These are phyloP conservation scores for Baryphthengus martii DNA, from an alignment of 2,113 vertebrate genomes.

Conservation along the genomic window DNA sequence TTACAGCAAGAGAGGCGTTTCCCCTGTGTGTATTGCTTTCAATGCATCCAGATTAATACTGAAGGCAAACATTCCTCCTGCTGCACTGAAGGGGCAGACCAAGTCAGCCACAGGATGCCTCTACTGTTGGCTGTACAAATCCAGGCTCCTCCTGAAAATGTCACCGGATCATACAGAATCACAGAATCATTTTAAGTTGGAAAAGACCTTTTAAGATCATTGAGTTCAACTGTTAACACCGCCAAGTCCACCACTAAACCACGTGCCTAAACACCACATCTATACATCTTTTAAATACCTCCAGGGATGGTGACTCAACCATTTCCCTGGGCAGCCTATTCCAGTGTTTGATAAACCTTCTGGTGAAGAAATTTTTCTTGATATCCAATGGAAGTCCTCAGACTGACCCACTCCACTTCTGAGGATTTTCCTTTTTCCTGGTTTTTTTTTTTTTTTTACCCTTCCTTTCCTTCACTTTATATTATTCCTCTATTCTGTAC, in stretches of 20 bases:
- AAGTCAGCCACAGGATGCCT: not conserved
- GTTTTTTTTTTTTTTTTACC: not conserved
- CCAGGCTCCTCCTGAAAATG: not conserved
- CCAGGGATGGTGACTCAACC: too few relatives aligned
- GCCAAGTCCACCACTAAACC: too few relatives aligned
- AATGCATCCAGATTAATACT: not conserved
- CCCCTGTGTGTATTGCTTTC: not conserved
- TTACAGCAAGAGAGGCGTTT: not conserved
- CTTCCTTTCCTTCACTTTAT: not conserved
- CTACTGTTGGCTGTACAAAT: not conserved
- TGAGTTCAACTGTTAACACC: too few relatives aligned
- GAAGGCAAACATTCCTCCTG: not conserved
- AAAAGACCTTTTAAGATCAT: too few relatives aligned
- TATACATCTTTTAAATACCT: too few relatives aligned
- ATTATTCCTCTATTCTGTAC: not conserved
- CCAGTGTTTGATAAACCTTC: not conserved
- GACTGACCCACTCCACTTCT: not conserved
- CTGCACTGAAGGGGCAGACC: not conserved
- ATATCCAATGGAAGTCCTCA: not conserved
- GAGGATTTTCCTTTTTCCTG: not conserved
- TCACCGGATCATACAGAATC: too few relatives aligned
- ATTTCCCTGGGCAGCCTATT: not conserved
- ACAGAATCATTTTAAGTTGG: too few relatives aligned
- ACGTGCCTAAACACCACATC: too few relatives aligned
- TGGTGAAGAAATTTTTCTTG: not conserved